phyloP scores from a whole-genome alignment of 1,140 invertebrate species.

The Diprion similis region DNA sequence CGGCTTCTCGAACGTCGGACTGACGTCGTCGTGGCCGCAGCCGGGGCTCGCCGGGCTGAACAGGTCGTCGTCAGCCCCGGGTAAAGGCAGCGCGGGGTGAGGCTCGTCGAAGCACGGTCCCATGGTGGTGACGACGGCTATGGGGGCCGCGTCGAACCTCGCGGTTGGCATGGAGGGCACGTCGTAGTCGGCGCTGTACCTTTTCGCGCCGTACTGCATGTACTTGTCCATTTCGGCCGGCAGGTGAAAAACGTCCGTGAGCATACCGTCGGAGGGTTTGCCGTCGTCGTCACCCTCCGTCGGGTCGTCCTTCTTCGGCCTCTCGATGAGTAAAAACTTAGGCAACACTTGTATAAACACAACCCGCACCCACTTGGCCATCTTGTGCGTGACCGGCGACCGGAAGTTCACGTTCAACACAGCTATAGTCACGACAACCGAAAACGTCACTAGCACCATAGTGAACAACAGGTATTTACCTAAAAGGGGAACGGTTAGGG shows the following conservation, averaged over 20 bases:
- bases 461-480: conserved; percentile 99
- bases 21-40: conserved; percentile 69
- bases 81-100: conserved; percentile 72
- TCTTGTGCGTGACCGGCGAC: conserved; percentile 95
- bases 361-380: conserved; percentile 88
- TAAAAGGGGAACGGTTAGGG: conserved; percentile 94
- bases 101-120: conserved; percentile 70
- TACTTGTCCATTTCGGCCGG: conserved; percentile 76
- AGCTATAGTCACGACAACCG: conserved; percentile 97
- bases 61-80: conserved; percentile 79
- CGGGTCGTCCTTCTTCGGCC: conserved; percentile 77
- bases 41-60: conserved; percentile 73
- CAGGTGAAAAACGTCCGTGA: conserved; percentile 76
- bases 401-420: conserved; percentile 99
- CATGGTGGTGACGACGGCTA: conserved; percentile 59
- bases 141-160: conserved; percentile 51
- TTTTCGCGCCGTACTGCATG: conserved; percentile 66
- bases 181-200: conserved; percentile 76
- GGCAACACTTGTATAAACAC: conserved; percentile 91
- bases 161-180: conserved; percentile 64
- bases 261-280: conserved; percentile 71
- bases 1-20: conserved; percentile 81
- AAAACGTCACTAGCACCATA: conserved; percentile 98
- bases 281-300: conserved; percentile 68
- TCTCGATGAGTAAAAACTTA: conserved; percentile 82